Evolutionary conservation across 1,140 invertebrate species (phyloP).

Genomic region (Hycleus phaleratus): DNA sequence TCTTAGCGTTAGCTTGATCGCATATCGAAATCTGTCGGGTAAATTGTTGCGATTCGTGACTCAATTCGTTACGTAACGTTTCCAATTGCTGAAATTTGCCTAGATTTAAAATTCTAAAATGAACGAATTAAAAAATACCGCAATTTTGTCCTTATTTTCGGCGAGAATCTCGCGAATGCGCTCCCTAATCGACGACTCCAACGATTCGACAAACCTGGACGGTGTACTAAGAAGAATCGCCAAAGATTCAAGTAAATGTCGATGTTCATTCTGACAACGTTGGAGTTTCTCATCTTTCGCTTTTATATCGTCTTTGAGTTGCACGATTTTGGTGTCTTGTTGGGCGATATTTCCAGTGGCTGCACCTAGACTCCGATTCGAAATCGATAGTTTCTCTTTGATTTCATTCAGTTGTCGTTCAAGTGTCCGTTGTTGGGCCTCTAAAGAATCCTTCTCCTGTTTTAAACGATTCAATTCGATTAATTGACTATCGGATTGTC

Average conservation of each 20-base stretch:
- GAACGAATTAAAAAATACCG: constrained; percentile 45
- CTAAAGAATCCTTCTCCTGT: constrained; percentile 59
- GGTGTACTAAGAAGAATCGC: constrained; percentile 60
- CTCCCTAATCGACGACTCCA: constrained; percentile 67
- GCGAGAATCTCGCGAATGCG: constrained; percentile 63
- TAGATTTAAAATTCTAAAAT: not conserved
- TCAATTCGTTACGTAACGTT: constrained; percentile 58
- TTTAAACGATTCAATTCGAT: constrained; percentile 59
- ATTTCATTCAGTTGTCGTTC: constrained; percentile 59
- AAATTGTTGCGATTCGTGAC: constrained; percentile 52
- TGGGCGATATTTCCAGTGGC: constrained; percentile 60
- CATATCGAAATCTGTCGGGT: constrained; percentile 55
- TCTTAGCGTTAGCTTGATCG: constrained; percentile 52
- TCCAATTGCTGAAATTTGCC: constrained; percentile 58
- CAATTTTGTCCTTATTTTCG: constrained; percentile 65
- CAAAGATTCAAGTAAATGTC: constrained; percentile 57
- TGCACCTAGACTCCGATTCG: constrained; percentile 54
- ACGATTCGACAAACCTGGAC: constrained; percentile 61
- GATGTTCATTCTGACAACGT: constrained; percentile 55
- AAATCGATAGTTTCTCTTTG: constrained; percentile 55
- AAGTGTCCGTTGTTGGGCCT: constrained; percentile 55
- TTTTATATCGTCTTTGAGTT: constrained; percentile 62
- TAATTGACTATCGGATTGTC: constrained; percentile 55
- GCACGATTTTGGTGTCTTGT: constrained; percentile 57
- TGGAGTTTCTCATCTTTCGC: constrained; percentile 60